Evolutionary conservation across 2,888 invertebrate species (phyloP).

Genomic region (Meta bourneti): DNA sequence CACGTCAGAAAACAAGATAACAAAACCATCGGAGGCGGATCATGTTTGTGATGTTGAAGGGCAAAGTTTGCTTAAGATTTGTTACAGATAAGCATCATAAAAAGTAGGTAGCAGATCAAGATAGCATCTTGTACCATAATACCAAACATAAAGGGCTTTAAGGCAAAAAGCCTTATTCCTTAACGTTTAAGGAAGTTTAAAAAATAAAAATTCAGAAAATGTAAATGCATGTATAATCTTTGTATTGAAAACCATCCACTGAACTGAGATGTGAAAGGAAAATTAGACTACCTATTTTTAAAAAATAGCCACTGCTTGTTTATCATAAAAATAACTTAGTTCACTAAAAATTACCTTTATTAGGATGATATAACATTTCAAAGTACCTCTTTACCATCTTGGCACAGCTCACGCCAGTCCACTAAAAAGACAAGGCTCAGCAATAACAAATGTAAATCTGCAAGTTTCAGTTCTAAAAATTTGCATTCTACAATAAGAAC

Average conservation of each 20-base stretch:
- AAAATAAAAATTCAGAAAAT: conserved; percentile 2
- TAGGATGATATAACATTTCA: conserved; percentile 66
- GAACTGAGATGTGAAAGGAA: background rate
- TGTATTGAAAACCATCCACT: background rate
- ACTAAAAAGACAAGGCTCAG: conserved; percentile 26
- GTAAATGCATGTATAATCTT: background rate
- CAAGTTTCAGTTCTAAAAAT: background rate
- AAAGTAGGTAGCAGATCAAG: conserved; percentile 25
- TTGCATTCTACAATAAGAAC: background rate
- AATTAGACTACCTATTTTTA: background rate
- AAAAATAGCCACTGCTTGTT: background rate
- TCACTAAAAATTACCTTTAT: conserved; percentile 47
- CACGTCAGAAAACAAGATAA: conserved; percentile 61
- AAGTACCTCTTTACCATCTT: conserved; percentile 71
- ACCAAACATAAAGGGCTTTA: background rate
- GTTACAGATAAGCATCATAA: conserved; percentile 45
- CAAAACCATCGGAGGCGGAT: conserved; percentile 57
- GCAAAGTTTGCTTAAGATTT: conserved; percentile 74
- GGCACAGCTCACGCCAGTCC: conserved; percentile 17
- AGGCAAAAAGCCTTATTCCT: background rate
- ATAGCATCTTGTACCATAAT: conserved; percentile 3
- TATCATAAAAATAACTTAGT: background rate
- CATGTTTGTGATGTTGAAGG: conserved; percentile 62
- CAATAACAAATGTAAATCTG: background rate
- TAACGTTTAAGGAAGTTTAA: background rate